Conservation (phyloP, 2,113 vertebrate species). For the Brachypodius melanocephalos region DNA sequence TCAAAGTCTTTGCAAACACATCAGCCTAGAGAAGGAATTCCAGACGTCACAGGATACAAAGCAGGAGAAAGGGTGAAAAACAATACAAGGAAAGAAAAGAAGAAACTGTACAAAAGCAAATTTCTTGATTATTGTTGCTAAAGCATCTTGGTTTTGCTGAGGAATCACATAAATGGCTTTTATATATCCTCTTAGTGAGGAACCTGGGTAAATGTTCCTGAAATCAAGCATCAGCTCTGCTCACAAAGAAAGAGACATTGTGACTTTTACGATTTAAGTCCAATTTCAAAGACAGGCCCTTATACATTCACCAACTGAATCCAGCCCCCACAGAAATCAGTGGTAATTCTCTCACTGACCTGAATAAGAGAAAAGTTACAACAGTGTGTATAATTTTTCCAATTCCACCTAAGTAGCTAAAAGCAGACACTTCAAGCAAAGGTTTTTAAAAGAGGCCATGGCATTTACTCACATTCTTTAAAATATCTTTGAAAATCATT, state of each 20-base stretch:
- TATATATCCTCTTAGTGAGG: neutral
- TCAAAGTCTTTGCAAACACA: conserved; percentile 35
- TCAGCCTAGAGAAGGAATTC: neutral
- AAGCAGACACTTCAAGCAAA: neutral
- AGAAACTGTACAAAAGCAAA: neutral
- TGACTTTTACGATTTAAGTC: neutral
- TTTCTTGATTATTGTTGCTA: neutral
- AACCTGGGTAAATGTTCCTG: neutral
- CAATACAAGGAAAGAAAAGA: neutral
- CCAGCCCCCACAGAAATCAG: neutral
- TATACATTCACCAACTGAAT: neutral
- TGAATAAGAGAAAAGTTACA: neutral
- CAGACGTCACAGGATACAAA: neutral
- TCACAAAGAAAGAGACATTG: neutral
- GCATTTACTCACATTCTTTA: neutral
- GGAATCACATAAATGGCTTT: neutral
- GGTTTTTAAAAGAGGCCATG: neutral
- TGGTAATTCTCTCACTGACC: neutral
- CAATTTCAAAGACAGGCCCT: neutral
- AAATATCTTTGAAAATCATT: neutral
- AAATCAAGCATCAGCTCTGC: neutral
- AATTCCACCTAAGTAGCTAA: neutral
- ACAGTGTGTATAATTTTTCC: neutral
- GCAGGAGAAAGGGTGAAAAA: neutral
- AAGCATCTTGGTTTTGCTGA: neutral